phyloP scores from a whole-genome alignment of 2,113 vertebrate species.

The Arizona elegans region DNA sequence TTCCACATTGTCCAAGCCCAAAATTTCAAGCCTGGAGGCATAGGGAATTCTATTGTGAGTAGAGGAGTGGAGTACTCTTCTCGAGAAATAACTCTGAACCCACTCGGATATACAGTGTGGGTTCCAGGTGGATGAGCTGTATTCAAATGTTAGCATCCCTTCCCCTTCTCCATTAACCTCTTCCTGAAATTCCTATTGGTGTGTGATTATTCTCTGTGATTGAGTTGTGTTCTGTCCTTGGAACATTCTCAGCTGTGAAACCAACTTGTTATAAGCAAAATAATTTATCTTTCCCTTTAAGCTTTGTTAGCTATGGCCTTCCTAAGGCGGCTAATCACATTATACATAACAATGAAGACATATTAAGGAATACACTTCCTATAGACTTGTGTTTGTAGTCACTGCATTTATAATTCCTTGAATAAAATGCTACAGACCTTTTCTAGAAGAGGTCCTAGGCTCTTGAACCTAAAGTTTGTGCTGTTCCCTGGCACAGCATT shows the following conservation, averaged over 20 bases:
- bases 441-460: background rate
- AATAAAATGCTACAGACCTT: background rate
- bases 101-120: too few relatives aligned
- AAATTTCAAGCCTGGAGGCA: too few relatives aligned
- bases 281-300: background rate
- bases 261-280: background rate
- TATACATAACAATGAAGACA: background rate
- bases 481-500: background rate
- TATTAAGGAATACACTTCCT: background rate
- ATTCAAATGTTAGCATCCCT: background rate
- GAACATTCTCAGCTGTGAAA: background rate
- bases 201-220: background rate
- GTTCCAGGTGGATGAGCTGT: too few relatives aligned
- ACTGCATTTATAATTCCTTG: background rate
- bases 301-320: background rate
- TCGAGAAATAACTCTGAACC: too few relatives aligned
- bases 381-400: background rate
- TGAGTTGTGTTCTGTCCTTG: background rate
- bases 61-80: too few relatives aligned
- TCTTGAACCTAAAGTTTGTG: background rate
- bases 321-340: background rate
- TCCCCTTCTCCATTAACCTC: background rate
- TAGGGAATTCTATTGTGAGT: too few relatives aligned
- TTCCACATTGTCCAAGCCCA: too few relatives aligned
- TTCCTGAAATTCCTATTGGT: background rate